A percentile compares a stretch with the other conserved stretches of the same genome.
These are phyloP conservation scores for Rhinoraja longicauda DNA, from an alignment of 2,797 vertebrate species.

Conservation along the genomic window DNA sequence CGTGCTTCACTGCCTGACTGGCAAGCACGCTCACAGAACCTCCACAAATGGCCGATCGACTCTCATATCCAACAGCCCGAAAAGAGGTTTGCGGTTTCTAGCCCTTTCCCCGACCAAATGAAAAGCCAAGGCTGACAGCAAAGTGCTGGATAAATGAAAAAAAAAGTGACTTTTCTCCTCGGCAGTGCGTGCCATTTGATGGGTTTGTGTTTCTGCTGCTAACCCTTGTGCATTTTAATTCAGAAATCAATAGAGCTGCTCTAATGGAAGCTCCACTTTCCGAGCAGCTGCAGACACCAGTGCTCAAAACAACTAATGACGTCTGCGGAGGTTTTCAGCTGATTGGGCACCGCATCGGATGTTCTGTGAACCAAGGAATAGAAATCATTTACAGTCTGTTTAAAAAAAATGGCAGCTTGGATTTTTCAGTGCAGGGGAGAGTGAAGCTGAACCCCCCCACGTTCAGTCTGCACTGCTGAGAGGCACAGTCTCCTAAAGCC, in stretches of 20 bases:
- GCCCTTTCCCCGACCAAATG: slow-evolving; percentile 45
- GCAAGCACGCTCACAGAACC: slow-evolving; percentile 77
- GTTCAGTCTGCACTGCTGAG: slow-evolving; percentile 29
- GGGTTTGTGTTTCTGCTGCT: slow-evolving; percentile 42
- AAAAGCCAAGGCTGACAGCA: slow-evolving; percentile 42
- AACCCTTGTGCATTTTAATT: slow-evolving; percentile 54
- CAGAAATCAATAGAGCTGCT: slow-evolving; percentile 63
- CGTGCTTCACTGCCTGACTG: slow-evolving; percentile 69
- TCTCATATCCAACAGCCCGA: slow-evolving; percentile 50
- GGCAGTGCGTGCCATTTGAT: slow-evolving; percentile 43
- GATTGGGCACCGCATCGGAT: slow-evolving; percentile 70
- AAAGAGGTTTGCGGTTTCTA: slow-evolving; percentile 42
- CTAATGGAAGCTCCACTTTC: slow-evolving; percentile 57
- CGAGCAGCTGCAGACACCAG: slow-evolving; percentile 49
- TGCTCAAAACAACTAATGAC: slow-evolving; percentile 54
- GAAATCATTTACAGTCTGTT: slow-evolving; percentile 54
- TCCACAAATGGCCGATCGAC: slow-evolving; percentile 74
- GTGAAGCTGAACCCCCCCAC: slow-evolving; percentile 42
- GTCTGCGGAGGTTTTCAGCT: slow-evolving; percentile 55
- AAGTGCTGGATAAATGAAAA: slow-evolving; percentile 46
- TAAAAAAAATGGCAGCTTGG: slow-evolving; percentile 48
- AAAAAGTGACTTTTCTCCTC: slow-evolving; percentile 43
- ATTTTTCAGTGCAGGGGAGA: slow-evolving; percentile 46
- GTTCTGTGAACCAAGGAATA: slow-evolving; percentile 67
- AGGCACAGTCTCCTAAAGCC: slow-evolving; percentile 38